A percentile compares a stretch with the other conserved stretches of the same genome.
These are phyloP conservation scores for Iselma pallidipennis DNA, from an alignment of 2,888 invertebrate species.

Conservation along the genomic window DNA sequence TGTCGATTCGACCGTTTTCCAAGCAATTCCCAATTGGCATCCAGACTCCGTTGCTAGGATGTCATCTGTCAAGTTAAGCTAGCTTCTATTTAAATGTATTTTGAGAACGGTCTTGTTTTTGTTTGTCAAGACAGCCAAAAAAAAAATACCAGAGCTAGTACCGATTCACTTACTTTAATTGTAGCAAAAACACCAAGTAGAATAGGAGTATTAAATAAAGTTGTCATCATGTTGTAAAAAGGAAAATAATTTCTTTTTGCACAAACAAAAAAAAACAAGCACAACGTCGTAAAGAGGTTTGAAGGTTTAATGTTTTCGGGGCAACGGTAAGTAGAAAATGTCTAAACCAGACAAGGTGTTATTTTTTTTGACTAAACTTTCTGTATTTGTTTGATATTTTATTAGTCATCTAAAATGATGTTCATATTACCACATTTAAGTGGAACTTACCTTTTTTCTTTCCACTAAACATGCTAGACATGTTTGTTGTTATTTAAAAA, in stretches of 20 bases:
- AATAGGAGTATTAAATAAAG: no score
- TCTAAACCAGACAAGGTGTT: no score
- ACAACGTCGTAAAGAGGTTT: no score
- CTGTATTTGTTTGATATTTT: no score
- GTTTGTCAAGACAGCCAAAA: not conserved
- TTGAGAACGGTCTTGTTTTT: not conserved
- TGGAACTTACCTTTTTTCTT: conserved; percentile 23
- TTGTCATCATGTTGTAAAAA: no score
- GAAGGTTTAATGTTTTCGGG: no score
- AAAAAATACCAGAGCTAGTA: not conserved
- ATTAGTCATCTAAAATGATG: not conserved
- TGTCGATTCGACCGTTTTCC: not conserved
- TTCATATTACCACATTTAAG: not conserved
- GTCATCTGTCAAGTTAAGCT: not conserved
- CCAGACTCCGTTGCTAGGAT: not conserved
- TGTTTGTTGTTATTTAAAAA: not conserved
- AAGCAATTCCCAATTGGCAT: not conserved
- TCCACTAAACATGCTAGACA: conserved; percentile 21
- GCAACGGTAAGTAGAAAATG: no score
- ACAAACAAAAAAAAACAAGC: no score
- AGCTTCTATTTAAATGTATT: not conserved
- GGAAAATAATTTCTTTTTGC: no score
- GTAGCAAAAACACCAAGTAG: no score
- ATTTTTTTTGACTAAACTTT: no score
- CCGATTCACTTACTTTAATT: not conserved